Percentiles rank a stretch among this genome's conserved stretches.
phyloP scores from a whole-genome alignment of 2,888 invertebrate species.

The Clunio marinus region DNA sequence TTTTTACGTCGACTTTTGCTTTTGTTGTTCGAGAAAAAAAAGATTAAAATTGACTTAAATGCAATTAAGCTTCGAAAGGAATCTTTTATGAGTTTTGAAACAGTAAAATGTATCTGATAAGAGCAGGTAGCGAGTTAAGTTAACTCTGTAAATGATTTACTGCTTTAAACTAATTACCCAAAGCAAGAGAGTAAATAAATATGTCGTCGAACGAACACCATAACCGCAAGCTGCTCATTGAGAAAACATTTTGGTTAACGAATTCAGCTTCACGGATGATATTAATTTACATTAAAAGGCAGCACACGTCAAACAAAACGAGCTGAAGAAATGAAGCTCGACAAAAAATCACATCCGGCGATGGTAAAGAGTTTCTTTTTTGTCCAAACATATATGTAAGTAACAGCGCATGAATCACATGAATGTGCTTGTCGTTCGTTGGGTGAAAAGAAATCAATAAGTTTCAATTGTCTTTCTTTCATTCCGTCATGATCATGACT shows the following conservation, averaged over 20 bases:
- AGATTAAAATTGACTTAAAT: too few species aligned
- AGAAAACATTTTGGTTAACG: not conserved
- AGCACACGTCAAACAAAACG: slow-evolving; percentile 18
- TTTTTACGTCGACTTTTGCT: too few species aligned
- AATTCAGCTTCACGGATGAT: not conserved
- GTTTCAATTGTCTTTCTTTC: slow-evolving; percentile 9
- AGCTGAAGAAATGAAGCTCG: slow-evolving; percentile 30
- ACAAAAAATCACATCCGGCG: slow-evolving; percentile 37
- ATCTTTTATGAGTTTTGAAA: not conserved
- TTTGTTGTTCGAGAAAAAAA: too few species aligned
- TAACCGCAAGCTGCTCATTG: too few species aligned
- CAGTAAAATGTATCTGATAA: not conserved
- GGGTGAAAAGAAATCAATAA: slow-evolving; percentile 4
- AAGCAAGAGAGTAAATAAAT: not conserved
- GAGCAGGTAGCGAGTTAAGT: not conserved
- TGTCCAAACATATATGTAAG: slow-evolving; percentile 1
- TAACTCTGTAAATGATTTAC: not conserved
- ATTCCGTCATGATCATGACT: too few species aligned
- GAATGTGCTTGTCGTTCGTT: not conserved
- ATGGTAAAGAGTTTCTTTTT: slow-evolving; percentile 37
- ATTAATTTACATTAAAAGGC: slow-evolving; percentile 2
- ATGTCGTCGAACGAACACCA: too few species aligned
- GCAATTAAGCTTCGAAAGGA: too few species aligned
- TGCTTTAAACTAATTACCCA: not conserved
- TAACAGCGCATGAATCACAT: not conserved